Evolutionary conservation across 1,140 invertebrate species (phyloP), one percentile per base, ranked within the genome.

Genomic region (Solenopsis fugax): DNA sequence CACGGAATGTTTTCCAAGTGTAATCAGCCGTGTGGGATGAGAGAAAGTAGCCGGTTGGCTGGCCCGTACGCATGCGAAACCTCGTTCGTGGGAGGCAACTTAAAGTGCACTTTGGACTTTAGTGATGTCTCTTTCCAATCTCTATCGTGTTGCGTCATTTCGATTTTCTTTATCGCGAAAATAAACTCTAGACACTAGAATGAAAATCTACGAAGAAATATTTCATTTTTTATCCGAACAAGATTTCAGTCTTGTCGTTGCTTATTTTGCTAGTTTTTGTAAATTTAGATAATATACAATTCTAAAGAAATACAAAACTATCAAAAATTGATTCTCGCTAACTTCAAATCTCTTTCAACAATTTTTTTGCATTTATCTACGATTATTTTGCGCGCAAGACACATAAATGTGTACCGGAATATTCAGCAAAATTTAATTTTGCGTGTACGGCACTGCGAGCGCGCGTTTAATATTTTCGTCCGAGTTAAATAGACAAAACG

Each of bases 91-190:
- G 45, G 9, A 34, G 41, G 58, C 18, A 29, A 86, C 58, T 80
- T 73, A 37, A 50, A 87, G 72, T 34, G 69, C 48, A 69, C 86
- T 84, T 82, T 87, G 60, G 60, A 87, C 78, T 45, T n/a, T 34
- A 60, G 13, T 41, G 58, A 77, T 80, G 76, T 41, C 76, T 80
- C 60, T 54, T 80, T 80, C 45, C 60, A 52, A 52, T 65, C 34
- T 65, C 34, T 41, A 45, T 16, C 60, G 18, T 29, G 5, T 65
- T 65, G 13, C 58, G 5, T 21, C 60, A 45, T 21, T 60, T 24
- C 37, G 72, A 76, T 76, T 24, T 58, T 58, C 56, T 62, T 16
- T 37, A 24, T 16, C 3, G 54, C 16, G 16, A 48, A 62, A 34
- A 16, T 48, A 62, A 10, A 62, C 16, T 10, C n/a, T 21, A 21